phyloP scores from a whole-genome alignment of 2,113 vertebrate genomes.

The Tauraco erythrolophus region DNA sequence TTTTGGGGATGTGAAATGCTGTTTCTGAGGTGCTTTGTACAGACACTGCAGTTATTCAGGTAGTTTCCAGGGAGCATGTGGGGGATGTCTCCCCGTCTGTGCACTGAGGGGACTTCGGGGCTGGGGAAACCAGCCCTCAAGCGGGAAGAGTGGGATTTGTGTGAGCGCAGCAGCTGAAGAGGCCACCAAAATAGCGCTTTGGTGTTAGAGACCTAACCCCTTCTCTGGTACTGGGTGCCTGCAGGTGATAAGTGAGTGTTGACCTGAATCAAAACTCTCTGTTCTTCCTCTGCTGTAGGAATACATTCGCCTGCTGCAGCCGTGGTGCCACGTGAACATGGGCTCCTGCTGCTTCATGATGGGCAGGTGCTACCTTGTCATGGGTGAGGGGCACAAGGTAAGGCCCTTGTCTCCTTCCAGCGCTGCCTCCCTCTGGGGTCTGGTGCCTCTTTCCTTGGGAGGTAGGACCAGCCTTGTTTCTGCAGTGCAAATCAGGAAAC shows the following conservation, averaged over 20 bases:
- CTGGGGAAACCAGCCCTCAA: accelerated
- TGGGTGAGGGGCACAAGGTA: slow-evolving; percentile 94
- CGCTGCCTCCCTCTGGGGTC: not conserved
- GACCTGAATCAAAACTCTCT: not conserved
- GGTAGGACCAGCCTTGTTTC: not conserved
- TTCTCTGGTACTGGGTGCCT: not conserved
- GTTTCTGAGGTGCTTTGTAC: not conserved
- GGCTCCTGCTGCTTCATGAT: slow-evolving; percentile 94
- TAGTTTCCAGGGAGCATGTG: accelerated
- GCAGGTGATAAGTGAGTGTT: accelerated
- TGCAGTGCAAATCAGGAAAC: not conserved
- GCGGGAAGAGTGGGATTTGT: not conserved
- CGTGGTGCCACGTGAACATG: slow-evolving; percentile 94
- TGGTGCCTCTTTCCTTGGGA: not conserved
- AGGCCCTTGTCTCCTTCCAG: not conserved
- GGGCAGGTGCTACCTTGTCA: slow-evolving; percentile 91
- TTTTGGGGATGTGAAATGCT: not conserved
- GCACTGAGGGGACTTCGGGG: not conserved
- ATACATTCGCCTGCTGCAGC: slow-evolving; percentile 88
- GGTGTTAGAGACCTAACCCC: not conserved
- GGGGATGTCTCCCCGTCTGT: not conserved
- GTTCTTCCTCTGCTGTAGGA: slow-evolving; percentile 75
- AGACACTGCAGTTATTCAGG: not conserved
- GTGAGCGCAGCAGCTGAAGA: not conserved
- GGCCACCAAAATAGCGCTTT: not conserved